Conservation (phyloP, 1,140 invertebrate species). For the Trialeurodes vaporariorum region DNA sequence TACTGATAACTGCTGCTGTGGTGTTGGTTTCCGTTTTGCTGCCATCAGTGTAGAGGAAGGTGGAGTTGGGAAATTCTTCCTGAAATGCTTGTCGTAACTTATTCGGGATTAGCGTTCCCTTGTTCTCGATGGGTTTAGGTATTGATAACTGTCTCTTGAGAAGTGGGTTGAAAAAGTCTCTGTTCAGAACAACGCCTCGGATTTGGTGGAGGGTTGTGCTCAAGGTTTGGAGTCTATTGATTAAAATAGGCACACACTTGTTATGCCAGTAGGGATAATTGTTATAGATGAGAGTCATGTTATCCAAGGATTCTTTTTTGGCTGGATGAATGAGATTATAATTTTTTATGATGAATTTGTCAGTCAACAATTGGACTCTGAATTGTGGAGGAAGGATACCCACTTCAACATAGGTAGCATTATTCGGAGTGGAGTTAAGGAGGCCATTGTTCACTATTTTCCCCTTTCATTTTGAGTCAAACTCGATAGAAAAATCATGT, state of each 20-base stretch:
- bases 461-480: no score
- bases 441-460: no score
- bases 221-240: not conserved
- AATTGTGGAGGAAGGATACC: not conserved
- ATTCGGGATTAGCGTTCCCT: not conserved
- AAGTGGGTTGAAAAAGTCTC: no score
- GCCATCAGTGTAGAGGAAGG: not conserved
- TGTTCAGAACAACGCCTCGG: no score
- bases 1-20: not conserved
- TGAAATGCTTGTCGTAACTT: not conserved
- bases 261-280: not conserved
- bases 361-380: not conserved
- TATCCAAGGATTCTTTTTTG: not conserved
- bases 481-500: no score
- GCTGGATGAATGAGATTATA: not conserved
- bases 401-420: not conserved
- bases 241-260: not conserved
- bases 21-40: not conserved
- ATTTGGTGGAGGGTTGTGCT: not conserved
- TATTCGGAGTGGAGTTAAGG: no score
- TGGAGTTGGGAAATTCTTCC: not conserved
- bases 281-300: no score
- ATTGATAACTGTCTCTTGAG: no score
- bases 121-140: no score
- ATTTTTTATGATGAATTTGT: not conserved